Evolutionary conservation across 2,797 vertebrate species (phyloP).

Genomic region (Potorous gilbertii): DNA sequence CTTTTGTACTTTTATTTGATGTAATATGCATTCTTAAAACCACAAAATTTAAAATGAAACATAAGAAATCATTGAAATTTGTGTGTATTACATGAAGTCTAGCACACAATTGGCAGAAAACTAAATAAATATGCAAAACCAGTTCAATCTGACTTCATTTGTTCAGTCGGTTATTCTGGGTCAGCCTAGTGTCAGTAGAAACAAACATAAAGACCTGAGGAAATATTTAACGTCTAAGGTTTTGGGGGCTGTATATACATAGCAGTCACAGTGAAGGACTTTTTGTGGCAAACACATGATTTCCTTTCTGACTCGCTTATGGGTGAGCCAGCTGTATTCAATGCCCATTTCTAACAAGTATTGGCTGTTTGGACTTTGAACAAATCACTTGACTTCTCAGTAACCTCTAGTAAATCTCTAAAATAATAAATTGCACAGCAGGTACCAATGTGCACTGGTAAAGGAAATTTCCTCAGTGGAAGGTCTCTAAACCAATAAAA

Average conservation of each 20-base stretch:
- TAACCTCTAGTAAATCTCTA: not conserved
- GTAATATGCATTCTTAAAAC: not conserved
- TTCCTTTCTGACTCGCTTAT: not conserved
- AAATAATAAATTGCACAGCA: not conserved
- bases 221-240: slow-evolving; percentile 1
- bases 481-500: not conserved
- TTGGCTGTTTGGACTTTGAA: not conserved
- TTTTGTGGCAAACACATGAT: not conserved
- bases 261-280: not conserved
- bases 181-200: not conserved
- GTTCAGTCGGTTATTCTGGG: not conserved
- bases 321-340: not conserved
- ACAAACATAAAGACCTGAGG: not conserved
- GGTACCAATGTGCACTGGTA: not conserved
- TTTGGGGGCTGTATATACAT: not conserved
- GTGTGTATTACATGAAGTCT: not conserved
- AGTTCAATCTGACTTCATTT: not conserved
- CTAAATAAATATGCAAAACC: not conserved
- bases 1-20: not conserved
- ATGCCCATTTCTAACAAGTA: not conserved
- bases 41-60: not conserved
- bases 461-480: not conserved
- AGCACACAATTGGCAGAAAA: not conserved
- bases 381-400: slow-evolving; percentile 11
- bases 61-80: not conserved